These are phyloP conservation scores for Trichogramma dendrolimi DNA, from an alignment of 2,888 invertebrate genomes.

Conservation along the genomic window DNA sequence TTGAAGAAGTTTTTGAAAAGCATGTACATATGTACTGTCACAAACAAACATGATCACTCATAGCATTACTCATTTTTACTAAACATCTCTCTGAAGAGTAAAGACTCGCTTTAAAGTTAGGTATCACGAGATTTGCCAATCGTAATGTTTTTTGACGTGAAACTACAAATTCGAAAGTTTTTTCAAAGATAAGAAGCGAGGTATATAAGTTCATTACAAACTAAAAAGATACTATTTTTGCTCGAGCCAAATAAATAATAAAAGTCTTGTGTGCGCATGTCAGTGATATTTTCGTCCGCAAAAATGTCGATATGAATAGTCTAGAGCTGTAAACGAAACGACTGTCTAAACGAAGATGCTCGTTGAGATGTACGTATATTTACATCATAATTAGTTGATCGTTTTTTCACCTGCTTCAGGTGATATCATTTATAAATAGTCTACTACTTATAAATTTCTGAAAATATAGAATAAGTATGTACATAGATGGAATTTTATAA, in stretches of 20 bases:
- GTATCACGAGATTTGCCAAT: background rate
- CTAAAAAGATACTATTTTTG: conserved; percentile 23
- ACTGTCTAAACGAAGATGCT: conserved; percentile 17
- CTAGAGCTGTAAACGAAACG: background rate
- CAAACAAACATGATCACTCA: no score
- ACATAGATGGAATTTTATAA: no score
- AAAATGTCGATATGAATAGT: background rate
- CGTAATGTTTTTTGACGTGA: conserved; percentile 16
- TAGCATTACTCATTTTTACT: no score
- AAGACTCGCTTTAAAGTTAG: no score
- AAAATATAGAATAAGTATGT: no score
- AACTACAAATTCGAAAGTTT: conserved; percentile 10
- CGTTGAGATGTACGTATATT: conserved; percentile 14
- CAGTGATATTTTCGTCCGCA: conserved; percentile 22
- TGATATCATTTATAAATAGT: background rate
- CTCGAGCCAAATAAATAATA: conserved; percentile 24
- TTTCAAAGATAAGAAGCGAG: background rate
- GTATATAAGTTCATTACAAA: background rate
- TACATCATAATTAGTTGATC: conserved; percentile 2
- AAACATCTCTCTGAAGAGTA: no score
- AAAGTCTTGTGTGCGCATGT: conserved; percentile 3
- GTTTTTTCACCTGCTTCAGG: background rate
- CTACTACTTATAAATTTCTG: conserved; percentile 13
- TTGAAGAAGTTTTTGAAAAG: no score
- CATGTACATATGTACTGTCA: no score